A percentile compares a stretch with the other conserved stretches of the same genome.
Evolutionary conservation across 2,797 vertebrate genomes (phyloP).

Genomic region (Staurois parvus): DNA sequence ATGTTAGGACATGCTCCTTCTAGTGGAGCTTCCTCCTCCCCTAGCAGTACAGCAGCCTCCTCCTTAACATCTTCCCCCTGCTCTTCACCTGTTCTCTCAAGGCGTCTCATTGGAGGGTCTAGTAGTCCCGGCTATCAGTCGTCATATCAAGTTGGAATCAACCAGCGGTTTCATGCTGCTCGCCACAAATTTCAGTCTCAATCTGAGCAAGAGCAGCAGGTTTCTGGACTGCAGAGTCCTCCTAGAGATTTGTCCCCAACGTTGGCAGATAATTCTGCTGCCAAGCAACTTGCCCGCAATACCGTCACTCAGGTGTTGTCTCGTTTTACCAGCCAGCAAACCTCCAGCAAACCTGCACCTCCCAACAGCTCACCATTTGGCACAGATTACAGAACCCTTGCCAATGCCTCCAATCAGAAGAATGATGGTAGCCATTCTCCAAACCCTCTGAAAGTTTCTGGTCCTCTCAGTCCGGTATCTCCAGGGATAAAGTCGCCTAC

Average conservation of each 20-base stretch:
- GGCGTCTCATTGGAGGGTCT: constrained; percentile 83
- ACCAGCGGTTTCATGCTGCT: constrained; percentile 96
- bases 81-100: constrained; percentile 89
- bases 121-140: constrained; percentile 88
- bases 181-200: constrained; percentile 96
- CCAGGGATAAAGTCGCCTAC: constrained; percentile 89
- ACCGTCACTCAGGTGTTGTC: constrained; percentile 98
- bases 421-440: constrained; percentile 77
- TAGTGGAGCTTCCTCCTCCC: constrained; percentile 79
- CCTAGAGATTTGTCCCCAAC: constrained; percentile 93
- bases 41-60: constrained; percentile 90
- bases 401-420: constrained; percentile 77
- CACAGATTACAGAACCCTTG: constrained; percentile 93
- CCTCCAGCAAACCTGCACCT: constrained; percentile 82
- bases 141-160: constrained; percentile 92
- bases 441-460: constrained; percentile 75
- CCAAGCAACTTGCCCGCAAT: constrained; percentile 96
- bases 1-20: constrained; percentile 71
- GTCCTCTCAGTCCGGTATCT: constrained; percentile 83
- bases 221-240: constrained; percentile 78
- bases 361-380: constrained; percentile 95
- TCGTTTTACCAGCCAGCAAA: constrained; percentile 93
- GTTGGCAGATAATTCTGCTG: constrained; percentile 85
- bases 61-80: constrained; percentile 94
- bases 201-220: constrained; percentile 89